A percentile compares a stretch with the other conserved stretches of the same genome.
Evolutionary conservation across 2,113 vertebrate genomes (phyloP).

Genomic region (Raphicerus campestris): DNA sequence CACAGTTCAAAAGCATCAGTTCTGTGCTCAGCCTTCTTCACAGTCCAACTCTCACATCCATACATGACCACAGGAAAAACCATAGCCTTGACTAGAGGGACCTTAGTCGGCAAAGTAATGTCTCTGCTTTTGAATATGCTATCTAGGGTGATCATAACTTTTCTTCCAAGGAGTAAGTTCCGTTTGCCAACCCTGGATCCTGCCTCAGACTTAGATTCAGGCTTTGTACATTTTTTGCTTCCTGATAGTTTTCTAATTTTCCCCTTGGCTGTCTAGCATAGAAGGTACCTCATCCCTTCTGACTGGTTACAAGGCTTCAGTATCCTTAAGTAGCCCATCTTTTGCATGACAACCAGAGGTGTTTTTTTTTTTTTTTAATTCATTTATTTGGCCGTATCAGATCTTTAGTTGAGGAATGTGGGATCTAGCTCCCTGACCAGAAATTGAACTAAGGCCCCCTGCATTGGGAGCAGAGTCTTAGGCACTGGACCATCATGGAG

Average conservation of each 20-base stretch:
- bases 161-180: too few relatives aligned
- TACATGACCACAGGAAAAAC: too few relatives aligned
- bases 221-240: neutral
- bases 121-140: too few relatives aligned
- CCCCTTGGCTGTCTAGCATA: neutral
- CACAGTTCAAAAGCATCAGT: too few relatives aligned
- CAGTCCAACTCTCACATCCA: too few relatives aligned
- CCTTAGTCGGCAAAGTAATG: too few relatives aligned
- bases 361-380: neutral
- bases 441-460: neutral
- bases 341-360: neutral
- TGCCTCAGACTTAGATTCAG: neutral
- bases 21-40: too few relatives aligned
- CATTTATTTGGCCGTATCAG: neutral
- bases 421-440: neutral
- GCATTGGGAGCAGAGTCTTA: neutral
- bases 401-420: neutral
- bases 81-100: too few relatives aligned
- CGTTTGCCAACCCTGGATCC: rapidly evolving
- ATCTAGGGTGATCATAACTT: too few relatives aligned
- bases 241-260: neutral
- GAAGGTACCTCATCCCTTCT: neutral
- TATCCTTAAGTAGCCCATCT: neutral
- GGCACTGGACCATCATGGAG: neutral
- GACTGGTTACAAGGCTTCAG: neutral